A percentile compares a stretch with the other conserved stretches of the same genome.
Conservation (phyloP, 2,888 invertebrate genomes). For the Archips crataeganus region DNA sequence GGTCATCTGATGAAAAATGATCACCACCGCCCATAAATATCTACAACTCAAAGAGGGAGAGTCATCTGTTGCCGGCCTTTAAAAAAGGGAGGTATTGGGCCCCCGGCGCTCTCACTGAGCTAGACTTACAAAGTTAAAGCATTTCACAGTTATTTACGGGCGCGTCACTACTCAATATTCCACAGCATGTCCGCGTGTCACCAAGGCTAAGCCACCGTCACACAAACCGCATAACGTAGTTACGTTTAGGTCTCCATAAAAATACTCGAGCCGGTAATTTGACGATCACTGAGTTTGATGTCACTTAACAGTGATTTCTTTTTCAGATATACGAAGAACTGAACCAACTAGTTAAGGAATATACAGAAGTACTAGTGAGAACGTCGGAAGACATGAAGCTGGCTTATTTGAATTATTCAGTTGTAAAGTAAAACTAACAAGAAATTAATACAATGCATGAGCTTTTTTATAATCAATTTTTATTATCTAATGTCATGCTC, state of each 20-base stretch:
- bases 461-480: not conserved
- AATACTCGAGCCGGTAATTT: not conserved
- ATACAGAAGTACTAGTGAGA: conserved; percentile 87
- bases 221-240: not conserved
- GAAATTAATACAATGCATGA: conserved; percentile 46
- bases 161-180: not conserved
- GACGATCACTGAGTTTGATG: not conserved
- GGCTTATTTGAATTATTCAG: conserved; percentile 55
- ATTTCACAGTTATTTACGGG: not conserved
- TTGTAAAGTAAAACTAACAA: conserved; percentile 51
- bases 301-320: conserved; percentile 48
- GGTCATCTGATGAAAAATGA: too few species aligned
- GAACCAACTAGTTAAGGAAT: conserved; percentile 86
- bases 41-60: too few species aligned
- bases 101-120: too few species aligned
- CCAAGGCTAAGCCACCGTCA: not conserved
- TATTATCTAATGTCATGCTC: conserved; percentile 32
- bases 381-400: conserved; percentile 88
- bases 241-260: not conserved
- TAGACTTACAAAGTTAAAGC: not conserved
- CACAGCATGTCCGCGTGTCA: not conserved
- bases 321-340: conserved; percentile 88
- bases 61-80: too few species aligned
- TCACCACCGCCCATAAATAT: too few species aligned
- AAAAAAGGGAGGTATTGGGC: too few species aligned